A percentile compares a stretch with the other conserved stretches of the same genome.
These are phyloP conservation scores for Rhegmatorhina hoffmannsi DNA, from an alignment of 2,113 vertebrate genomes.

Conservation along the genomic window DNA sequence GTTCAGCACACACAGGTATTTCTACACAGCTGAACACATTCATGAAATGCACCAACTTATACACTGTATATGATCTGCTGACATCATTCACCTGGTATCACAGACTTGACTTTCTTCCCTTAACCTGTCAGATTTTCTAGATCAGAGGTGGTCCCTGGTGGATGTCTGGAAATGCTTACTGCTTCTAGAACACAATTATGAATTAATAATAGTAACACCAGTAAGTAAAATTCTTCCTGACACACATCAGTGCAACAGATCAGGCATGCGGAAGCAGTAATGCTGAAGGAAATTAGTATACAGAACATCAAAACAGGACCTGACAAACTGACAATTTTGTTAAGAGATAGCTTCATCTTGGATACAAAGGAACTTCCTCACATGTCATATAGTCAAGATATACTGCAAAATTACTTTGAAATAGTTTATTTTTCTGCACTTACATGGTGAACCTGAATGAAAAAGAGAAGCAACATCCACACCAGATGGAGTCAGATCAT, in stretches of 20 bases:
- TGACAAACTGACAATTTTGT: not conserved
- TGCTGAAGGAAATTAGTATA: not conserved
- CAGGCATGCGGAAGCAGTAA: not conserved
- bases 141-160: not conserved
- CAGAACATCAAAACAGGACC: not conserved
- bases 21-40: not conserved
- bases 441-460: not conserved
- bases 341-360: not conserved
- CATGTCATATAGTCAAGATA: not conserved
- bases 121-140: not conserved
- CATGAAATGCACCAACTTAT: not conserved
- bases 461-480: not conserved
- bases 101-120: not conserved
- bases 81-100: not conserved
- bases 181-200: not conserved
- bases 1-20: not conserved
- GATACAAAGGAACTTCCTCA: not conserved
- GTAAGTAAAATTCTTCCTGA: not conserved
- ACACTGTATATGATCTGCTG: not conserved
- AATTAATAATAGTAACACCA: not conserved
- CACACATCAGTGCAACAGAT: not conserved
- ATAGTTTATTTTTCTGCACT: not conserved
- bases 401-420: not conserved
- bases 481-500: not conserved
- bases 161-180: not conserved